Evolutionary conservation across 2,888 invertebrate species (phyloP), one percentile per base, ranked within the genome.

Genomic region (Perdita meconis): DNA sequence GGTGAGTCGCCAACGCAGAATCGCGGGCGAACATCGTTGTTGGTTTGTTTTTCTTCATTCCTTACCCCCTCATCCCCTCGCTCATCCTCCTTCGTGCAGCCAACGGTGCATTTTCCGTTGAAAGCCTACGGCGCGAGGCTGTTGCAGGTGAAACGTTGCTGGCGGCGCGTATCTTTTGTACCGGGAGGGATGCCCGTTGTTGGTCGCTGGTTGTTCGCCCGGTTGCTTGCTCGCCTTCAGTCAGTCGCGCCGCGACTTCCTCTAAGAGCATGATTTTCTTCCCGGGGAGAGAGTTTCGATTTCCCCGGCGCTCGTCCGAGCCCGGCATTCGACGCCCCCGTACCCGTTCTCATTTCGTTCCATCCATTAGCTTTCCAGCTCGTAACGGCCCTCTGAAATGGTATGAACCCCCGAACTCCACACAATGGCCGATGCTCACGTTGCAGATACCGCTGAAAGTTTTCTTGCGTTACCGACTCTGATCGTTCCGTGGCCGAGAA

Each of bases 61-160:
- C 71, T 51, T 42, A 51, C 40, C 63, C 40, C 63, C 55, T 71
- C 67, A 57, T 59, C 53, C 50, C 64, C 10, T n/a, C 73, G 42
- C 13, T 36, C 50, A 51, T 60, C 50, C 13, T 66, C 34, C 55
- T 8, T 6, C 38, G 51, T 16, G 36, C 63, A 59, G 19, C 68
- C 19, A 42, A 34, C 70, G 78, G 56, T 79, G 79, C 78, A 78
- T 79, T 79, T 71, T 47, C 68, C 57, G 63, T 24, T 79, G 78
- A 77, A 79, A 79, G 79, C 72, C 64, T 34, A 30, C 13, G 67
- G 47, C 55, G 71, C 47, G 42, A 56, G 65, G 38, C 64, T 34
- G 65, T 38, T 60, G 68, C 72, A 78, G 65, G 78, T 79, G 78
- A 79, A 72, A 78, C 16, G 77, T 34, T 59, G 66, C 30, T 34